phyloP scores from a whole-genome alignment of 2,888 invertebrate genomes.

The Ormyrus thymus region DNA sequence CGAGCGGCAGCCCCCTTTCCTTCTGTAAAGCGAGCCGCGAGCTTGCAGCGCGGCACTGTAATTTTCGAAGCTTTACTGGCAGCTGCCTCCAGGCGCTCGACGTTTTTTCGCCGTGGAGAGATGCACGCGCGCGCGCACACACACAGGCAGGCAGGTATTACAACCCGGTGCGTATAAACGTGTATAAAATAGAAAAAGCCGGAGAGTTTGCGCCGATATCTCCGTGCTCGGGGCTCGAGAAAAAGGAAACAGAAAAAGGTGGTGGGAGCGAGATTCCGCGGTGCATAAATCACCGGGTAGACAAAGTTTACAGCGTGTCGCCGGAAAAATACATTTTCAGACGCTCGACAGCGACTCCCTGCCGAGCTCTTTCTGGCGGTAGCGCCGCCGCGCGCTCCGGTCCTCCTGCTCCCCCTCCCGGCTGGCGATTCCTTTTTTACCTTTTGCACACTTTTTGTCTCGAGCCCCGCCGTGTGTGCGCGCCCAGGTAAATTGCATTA shows the following conservation, averaged over 20 bases:
- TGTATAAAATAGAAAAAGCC: too few species aligned
- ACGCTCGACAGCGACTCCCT: conserved; percentile 17
- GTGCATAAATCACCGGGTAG: conserved; percentile 50
- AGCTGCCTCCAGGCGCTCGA: too few species aligned
- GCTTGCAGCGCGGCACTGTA: too few species aligned
- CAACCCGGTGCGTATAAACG: too few species aligned
- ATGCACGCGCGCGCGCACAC: too few species aligned
- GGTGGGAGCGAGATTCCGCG: conserved; percentile 19
- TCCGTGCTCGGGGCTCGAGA: neutral
- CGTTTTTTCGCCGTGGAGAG: too few species aligned
- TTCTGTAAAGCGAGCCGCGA: too few species aligned
- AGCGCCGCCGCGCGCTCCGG: too few species aligned
- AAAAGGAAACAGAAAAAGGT: neutral
- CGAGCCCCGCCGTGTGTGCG: neutral
- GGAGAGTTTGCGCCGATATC: conserved; percentile 8
- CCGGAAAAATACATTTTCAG: conserved; percentile 54
- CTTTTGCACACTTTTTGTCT: neutral
- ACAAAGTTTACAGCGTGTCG: conserved; percentile 48
- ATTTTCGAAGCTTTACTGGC: too few species aligned
- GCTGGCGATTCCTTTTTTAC: neutral
- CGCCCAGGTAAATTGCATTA: neutral
- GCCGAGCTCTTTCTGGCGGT: neutral
- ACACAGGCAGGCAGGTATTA: too few species aligned
- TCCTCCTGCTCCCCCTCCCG: neutral
- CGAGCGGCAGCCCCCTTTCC: too few species aligned